Evolutionary conservation across 2,797 vertebrate genomes (phyloP).

Genomic region (Phoxinus dragarum): DNA sequence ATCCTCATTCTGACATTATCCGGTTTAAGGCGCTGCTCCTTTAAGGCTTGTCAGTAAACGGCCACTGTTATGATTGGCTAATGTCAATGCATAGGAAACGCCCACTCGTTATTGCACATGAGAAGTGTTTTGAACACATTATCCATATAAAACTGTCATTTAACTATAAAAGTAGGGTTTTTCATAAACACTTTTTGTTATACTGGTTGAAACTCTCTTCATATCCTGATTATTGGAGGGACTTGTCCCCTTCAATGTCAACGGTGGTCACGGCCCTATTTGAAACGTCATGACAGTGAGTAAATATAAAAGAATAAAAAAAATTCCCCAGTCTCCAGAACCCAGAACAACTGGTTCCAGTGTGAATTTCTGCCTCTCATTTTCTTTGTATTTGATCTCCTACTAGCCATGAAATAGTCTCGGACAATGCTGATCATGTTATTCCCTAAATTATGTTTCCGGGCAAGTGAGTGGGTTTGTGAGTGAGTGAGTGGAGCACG

Average conservation of each 20-base stretch:
- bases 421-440: constrained; percentile 68
- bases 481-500: constrained; percentile 39
- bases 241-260: background rate
- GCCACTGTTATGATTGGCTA: background rate
- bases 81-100: background rate
- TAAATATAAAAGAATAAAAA: background rate
- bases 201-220: background rate
- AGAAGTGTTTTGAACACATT: background rate
- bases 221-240: background rate
- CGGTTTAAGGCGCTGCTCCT: background rate
- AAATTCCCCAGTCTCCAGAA: background rate
- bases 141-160: background rate
- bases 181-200: background rate
- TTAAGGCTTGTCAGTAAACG: background rate
- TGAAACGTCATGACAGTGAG: background rate
- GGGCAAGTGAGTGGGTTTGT: constrained; percentile 25
- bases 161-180: background rate
- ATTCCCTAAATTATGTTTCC: constrained; percentile 68
- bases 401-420: constrained; percentile 42
- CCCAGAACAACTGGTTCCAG: constrained; percentile 59
- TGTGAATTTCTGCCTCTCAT: constrained; percentile 19
- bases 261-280: background rate
- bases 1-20: background rate
- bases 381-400: constrained; percentile 3
- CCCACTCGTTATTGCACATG: too few relatives aligned